Evolutionary conservation across 2,888 invertebrate species (phyloP), one percentile per base, ranked within the genome.

Genomic region (Rhaphigaster nebulosa): DNA sequence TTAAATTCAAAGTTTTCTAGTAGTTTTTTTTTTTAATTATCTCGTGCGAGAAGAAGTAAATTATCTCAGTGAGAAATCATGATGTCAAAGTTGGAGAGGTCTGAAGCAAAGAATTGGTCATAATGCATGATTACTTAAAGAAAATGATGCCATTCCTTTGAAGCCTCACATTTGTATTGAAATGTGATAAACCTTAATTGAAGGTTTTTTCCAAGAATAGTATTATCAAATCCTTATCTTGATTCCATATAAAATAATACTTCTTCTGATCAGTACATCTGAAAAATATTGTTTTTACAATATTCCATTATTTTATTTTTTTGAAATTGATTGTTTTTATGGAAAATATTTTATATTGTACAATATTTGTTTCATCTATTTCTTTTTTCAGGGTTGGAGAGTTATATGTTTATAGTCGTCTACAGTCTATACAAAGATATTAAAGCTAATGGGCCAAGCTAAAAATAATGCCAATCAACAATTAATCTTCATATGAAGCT

Each of bases 321-420:
- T 5, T 23, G 20, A 5, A 38, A 18, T 76, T 34, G 23, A 38
- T 38, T 0, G 0, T 15, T 76, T 1, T 1, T 38, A 0, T 65
- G 3, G 60, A 65, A 65, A 29, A 0, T 4, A 65, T 65, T 65
- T 65, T 65, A 34, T 29, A 5, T 18, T 65, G 4, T 34, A 18
- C 15, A 4, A 34, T 65, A 6, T 65, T 34, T 29, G n/a, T 65
- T 29, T 18, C 4, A 29, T 60, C n/a, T 65, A 38, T 8, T 76
- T 38, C 34, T 70, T 76, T 34, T 76, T 76, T 76, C 34, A 38
- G 70, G 34, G 6, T 8, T 76, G 70, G 70, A 76, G 23, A 76
- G 70, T 76, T 76, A 76, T 76, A 76, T 76, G 70, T 76, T 76
- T 76, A 70, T 76, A 76, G 34, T 38, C 20, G 70, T 76, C 70